phyloP scores from a whole-genome alignment of 1,140 invertebrate genomes.

The Caenorhabditis remanei region DNA sequence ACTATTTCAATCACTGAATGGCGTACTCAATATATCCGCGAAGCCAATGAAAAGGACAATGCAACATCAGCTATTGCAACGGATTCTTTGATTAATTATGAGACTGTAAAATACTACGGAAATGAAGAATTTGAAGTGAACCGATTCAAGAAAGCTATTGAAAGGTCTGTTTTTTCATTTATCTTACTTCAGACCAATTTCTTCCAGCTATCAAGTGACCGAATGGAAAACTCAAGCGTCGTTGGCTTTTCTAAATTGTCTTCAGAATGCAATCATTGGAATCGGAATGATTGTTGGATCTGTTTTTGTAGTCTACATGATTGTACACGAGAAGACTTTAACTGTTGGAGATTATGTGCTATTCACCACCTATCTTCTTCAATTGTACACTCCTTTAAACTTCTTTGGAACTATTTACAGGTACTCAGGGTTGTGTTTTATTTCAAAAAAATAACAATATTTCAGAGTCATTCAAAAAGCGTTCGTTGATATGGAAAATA shows the following conservation, averaged over 20 bases:
- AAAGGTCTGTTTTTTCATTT: neutral
- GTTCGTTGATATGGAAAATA: constrained; percentile 99
- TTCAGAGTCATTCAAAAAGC: constrained; percentile 90
- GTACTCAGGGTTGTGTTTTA: neutral
- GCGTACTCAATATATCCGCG: constrained; percentile 91
- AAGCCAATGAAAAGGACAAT: constrained; percentile 94
- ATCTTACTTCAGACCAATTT: too few relatives aligned
- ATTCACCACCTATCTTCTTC: constrained; percentile 93
- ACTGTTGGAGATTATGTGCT: constrained; percentile 89
- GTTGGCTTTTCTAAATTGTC: constrained; percentile 79
- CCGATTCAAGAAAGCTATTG: constrained; percentile 85
- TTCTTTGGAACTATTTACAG: constrained; percentile 97
- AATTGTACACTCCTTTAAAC: constrained; percentile 94
- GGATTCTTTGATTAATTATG: constrained; percentile 96
- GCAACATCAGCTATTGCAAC: constrained; percentile 89
- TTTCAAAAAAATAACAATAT: neutral
- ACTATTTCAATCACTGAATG: constrained; percentile 93
- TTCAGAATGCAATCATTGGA: constrained; percentile 82
- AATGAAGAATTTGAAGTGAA: constrained; percentile 91
- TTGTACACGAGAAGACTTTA: constrained; percentile 72
- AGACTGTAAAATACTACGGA: constrained; percentile 97
- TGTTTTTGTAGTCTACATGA: constrained; percentile 88
- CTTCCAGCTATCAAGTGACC: constrained; percentile 81
- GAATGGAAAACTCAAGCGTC: constrained; percentile 89
- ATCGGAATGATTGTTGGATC: constrained; percentile 88